Evolutionary conservation across 2,888 invertebrate genomes (phyloP), one percentile per base, ranked within the genome.

Genomic region (Drosophila fulvimacula): DNA sequence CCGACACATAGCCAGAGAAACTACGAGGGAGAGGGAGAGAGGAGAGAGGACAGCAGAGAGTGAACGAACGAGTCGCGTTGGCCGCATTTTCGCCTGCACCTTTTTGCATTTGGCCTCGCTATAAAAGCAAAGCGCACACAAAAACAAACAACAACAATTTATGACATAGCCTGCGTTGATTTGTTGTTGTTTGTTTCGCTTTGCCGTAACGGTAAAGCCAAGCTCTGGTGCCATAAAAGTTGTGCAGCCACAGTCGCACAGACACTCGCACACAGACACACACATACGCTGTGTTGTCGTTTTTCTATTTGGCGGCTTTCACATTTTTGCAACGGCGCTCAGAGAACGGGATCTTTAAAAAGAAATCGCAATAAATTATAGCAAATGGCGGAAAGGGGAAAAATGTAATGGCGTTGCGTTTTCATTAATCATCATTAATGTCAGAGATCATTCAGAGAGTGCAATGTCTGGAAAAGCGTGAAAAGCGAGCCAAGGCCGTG

Each of bases 381-480:
- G 72, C 64, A 49, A 52, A 62, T 15, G 19, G 24, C 0, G 58
- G 30, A 62, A 44, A 72, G 42, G 56, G 57, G 62, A 51, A 72
- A 79, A 76, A 78, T 88, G 81, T 60, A 57, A 77, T 77, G 57
- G 74, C 78, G 51, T 70, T 82, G 74, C 76, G 69, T 76, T 79
- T 73, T 78, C 88, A 88, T 84, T 82, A 72, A 82, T 83, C 86
- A 82, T 76, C 85, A 89, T 89, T 87, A 88, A 88, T 88, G 89
- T 89, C 88, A 76, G 73, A 46, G 53, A 62, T 51, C 49, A 49
- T 59, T 11, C 34, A 41, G 57, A 38, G 69, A 70, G 71, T 78
- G 89, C 81, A 86, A 60, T 71, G 90, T 42, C 81, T 80, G 84
- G 90, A 90, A 84, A 90, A 88, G 86, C 83, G 88, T 72, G 90